phyloP scores from a whole-genome alignment of 2,797 vertebrate genomes.

The Scleropages formosus region DNA sequence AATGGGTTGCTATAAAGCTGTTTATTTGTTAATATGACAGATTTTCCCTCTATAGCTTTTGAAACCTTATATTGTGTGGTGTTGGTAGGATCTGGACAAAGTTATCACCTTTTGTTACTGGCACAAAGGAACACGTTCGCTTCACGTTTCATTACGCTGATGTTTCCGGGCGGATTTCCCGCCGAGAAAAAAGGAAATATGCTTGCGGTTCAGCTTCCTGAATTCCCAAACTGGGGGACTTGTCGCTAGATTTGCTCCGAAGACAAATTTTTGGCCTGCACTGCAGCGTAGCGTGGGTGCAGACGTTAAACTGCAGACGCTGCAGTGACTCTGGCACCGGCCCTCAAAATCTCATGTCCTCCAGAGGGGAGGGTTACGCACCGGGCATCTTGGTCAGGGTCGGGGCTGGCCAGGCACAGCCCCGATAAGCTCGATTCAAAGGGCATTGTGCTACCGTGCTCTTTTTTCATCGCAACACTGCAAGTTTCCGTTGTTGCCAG shows the following conservation, averaged over 20 bases:
- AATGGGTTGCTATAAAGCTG: too few relatives aligned
- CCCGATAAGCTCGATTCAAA: neutral
- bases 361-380: neutral
- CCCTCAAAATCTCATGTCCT: too few relatives aligned
- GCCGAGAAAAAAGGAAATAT: slow-evolving; percentile 8
- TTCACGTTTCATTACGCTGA: neutral
- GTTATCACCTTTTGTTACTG: slow-evolving; percentile 1
- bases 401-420: neutral
- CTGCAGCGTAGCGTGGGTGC: too few relatives aligned
- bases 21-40: neutral
- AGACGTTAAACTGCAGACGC: too few relatives aligned
- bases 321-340: too few relatives aligned
- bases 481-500: slow-evolving; percentile 4
- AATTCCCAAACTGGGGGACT: neutral
- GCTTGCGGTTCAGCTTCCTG: slow-evolving; percentile 17
- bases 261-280: too few relatives aligned
- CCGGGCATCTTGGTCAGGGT: neutral
- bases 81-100: neutral
- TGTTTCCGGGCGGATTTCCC: slow-evolving; percentile 25
- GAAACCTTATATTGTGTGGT: neutral
- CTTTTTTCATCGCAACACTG: neutral
- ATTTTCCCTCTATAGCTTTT: neutral
- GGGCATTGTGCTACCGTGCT: neutral
- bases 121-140: neutral
- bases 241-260: neutral